Percentiles rank a stretch among this genome's conserved stretches.
phyloP scores from a whole-genome alignment of 2,797 vertebrate species.

The Rousettus madagascariensis region DNA sequence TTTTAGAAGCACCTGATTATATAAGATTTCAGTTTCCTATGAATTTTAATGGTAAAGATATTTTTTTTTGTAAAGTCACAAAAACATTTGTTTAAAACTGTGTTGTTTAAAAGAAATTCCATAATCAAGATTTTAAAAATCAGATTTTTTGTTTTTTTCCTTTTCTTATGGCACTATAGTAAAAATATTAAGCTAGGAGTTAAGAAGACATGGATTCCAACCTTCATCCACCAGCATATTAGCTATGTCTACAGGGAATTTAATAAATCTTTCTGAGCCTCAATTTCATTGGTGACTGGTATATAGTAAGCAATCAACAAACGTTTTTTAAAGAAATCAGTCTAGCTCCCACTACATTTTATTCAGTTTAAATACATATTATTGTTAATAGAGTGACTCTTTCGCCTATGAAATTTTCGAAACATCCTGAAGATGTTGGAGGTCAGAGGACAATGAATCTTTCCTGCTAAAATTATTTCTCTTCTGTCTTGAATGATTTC shows the following conservation, averaged over 20 bases:
- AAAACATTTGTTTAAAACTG: neutral
- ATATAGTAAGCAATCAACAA: neutral
- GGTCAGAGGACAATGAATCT: neutral
- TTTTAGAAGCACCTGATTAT: neutral
- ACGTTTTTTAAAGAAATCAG: neutral
- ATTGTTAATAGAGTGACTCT: neutral
- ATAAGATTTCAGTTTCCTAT: neutral
- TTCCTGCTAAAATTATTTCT: neutral
- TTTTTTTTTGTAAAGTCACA: neutral
- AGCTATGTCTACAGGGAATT: neutral
- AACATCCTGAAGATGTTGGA: neutral
- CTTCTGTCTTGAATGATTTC: conserved; percentile 5
- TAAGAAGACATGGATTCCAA: neutral
- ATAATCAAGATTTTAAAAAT: neutral
- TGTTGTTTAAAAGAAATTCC: conserved; percentile 20
- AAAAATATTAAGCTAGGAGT: neutral
- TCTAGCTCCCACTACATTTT: neutral
- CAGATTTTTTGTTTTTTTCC: neutral
- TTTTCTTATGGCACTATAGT: neutral
- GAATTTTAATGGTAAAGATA: neutral
- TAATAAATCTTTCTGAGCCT: neutral
- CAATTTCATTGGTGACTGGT: neutral
- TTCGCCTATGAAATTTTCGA: neutral
- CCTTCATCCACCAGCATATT: neutral
- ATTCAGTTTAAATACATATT: neutral